Base-by-base conservation (phyloP, 2,888 invertebrate species). In the Teinopalpus imperialis region DNA sequence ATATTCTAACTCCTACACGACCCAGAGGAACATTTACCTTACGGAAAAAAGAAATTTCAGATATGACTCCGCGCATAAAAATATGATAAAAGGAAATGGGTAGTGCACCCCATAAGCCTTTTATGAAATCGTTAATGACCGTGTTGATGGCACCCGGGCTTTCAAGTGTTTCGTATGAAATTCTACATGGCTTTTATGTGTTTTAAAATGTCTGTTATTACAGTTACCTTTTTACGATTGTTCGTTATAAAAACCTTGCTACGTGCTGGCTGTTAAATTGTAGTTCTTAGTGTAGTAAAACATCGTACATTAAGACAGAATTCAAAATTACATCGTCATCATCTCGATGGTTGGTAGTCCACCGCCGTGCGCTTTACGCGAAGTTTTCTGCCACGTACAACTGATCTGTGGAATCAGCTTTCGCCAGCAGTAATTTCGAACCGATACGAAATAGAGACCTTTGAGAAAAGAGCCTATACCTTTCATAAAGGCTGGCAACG, bases 41-140 rank as follows among this genome's bases (percentile, higher is more conserved):
- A 58, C 57, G 56, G 62, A 54, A 64, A 65, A 57, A 68, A 72
- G 73, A 71, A 70, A 68, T 69, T 72, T 70, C 68, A 74, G 69
- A 76, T 80, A 83, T 61, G 74, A 74, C 69, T 69, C 69, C 69
- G 65, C 73, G 72, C 74, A 71, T 74, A 74, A 76, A 82, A 85
- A 80, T 82, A 78, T 79, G 74, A 76, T 71, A 74, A 62, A 65
- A 64, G 71, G 70, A 73, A 72, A 74, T 64, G 57, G 79, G 69
- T 80, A 76, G 69, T 69, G 71, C 64, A 70, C 67, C 66, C 74
- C 69, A 70, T 81, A 79, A 77, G 79, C 81, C 79, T 74, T 82
- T 81, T 81, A 82, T 81, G 79, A 77, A 81, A 81, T 79, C 76
- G 79, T 78, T 83, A 85, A 83, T 81, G 83, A 81, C 69, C 66